Base-by-base conservation (phyloP, 53 echinoderm and acorn worm species). In the Echinometra lucunter region DNA sequence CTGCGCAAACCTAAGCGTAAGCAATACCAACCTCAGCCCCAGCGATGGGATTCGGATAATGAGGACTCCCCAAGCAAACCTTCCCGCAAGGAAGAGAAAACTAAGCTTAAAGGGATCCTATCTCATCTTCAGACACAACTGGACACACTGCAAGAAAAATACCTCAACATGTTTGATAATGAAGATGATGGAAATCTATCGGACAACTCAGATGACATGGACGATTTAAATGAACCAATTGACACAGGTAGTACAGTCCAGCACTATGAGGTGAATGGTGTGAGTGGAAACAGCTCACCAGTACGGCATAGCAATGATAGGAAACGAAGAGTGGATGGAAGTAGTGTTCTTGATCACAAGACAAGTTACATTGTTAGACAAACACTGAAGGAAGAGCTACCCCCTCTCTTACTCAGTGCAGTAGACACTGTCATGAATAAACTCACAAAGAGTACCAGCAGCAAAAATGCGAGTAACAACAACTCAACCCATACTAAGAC, bases 161-260 rank as follows among this genome's bases (percentile, higher is more conserved):
- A 98, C 95, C 97, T 96, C 94, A 97, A 96, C 60, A 97, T 98
- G 57, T 98, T 96, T 83, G 98, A 98, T 44, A 95, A 95, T n/a
- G 98, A 97, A 93, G 82, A 96, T 60, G 95, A 97, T 75, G 97
- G 97, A 80, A 94, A 93, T 18, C 95, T 95, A 58, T 95, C 95
- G 4, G 98, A 96, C 74, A 97, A 95, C 17, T 97, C 97, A 1
- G 97, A 96, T 58, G 98, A 98, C 90, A 94, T 98, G 28, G 98
- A 98, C 82, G 98, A 98, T 90, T 89, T 98, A 57, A 96, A 95
- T 44, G 98, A 98, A 87, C 97, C 98, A 1, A 94, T 98, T 35
- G 97, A 98, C 72, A 97, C 97, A 38, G 44, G 92, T 30, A 96
- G 96, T 60, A 97, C 96, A 85, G 96, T 97, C 89, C 96, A 94